phyloP scores from a whole-genome alignment of 2,888 invertebrate species.

The Scaptomyza parva region DNA sequence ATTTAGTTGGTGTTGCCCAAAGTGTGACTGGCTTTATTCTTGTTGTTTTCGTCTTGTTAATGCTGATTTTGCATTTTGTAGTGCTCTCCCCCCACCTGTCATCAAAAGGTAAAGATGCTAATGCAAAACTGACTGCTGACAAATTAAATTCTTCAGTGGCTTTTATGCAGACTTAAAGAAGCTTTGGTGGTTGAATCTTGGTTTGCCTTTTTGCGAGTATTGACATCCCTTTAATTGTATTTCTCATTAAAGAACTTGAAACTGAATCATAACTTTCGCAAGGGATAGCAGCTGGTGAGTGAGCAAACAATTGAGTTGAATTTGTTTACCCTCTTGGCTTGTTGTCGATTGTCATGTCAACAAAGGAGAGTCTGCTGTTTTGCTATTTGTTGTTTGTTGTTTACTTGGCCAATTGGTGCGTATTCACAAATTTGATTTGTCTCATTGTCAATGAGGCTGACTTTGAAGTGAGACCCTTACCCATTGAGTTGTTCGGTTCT shows the following conservation, averaged over 20 bases:
- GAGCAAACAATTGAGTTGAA: conserved; percentile 8
- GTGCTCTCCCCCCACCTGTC: neutral
- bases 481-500: conserved; percentile 25
- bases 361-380: conserved; percentile 22
- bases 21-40: neutral
- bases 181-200: neutral
- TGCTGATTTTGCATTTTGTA: neutral
- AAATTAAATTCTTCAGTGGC: neutral
- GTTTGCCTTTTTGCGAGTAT: neutral
- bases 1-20: neutral
- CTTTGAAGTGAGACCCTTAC: conserved; percentile 52
- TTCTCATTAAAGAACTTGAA: conserved; percentile 10
- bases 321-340: conserved; percentile 13
- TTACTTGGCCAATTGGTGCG: conserved; percentile 62
- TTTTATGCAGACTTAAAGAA: neutral
- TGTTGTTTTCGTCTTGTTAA: neutral
- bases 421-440: conserved; percentile 59
- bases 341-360: conserved; percentile 36
- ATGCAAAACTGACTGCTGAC: neutral
- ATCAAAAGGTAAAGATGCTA: neutral
- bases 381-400: conserved; percentile 52
- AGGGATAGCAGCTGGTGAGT: conserved; percentile 16
- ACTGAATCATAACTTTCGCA: conserved; percentile 33
- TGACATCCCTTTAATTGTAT: neutral
- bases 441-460: conserved; percentile 46